Evolutionary conservation across 2,888 invertebrate species (phyloP).

Genomic region (Brachylomia viminalis): DNA sequence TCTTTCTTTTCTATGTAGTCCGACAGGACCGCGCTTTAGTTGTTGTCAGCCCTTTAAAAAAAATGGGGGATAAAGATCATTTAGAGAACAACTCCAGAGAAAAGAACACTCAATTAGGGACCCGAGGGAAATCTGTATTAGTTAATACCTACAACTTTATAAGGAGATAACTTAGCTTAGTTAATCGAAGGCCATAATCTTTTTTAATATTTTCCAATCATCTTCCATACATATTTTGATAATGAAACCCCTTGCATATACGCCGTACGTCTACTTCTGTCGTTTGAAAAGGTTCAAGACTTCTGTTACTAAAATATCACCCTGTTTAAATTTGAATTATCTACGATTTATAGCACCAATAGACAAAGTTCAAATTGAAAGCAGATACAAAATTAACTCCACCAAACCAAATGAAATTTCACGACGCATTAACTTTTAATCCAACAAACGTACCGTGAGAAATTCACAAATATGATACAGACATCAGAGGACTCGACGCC

Average conservation of each 20-base stretch:
- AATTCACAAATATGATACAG: conserved; percentile 73
- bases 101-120: background rate
- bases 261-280: background rate
- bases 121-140: background rate
- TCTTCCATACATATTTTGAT: no score
- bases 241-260: no score
- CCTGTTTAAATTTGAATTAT: conserved; percentile 16
- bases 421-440: conserved; percentile 75
- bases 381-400: conserved; percentile 33
- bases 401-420: conserved; percentile 68
- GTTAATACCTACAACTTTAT: background rate
- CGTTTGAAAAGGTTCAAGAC: background rate
- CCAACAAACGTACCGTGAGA: conserved; percentile 81
- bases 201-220: no score
- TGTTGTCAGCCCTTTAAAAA: no score
- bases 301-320: background rate
- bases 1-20: no score
- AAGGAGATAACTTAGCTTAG: background rate
- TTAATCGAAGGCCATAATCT: background rate
- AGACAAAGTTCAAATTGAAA: conserved; percentile 39
- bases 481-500: conserved; percentile 67
- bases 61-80: background rate
- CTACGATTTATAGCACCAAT: conserved; percentile 12
- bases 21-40: no score
- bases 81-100: background rate